Conservation (phyloP, 1,140 invertebrate genomes). For the Drosophila subpulchrella region DNA sequence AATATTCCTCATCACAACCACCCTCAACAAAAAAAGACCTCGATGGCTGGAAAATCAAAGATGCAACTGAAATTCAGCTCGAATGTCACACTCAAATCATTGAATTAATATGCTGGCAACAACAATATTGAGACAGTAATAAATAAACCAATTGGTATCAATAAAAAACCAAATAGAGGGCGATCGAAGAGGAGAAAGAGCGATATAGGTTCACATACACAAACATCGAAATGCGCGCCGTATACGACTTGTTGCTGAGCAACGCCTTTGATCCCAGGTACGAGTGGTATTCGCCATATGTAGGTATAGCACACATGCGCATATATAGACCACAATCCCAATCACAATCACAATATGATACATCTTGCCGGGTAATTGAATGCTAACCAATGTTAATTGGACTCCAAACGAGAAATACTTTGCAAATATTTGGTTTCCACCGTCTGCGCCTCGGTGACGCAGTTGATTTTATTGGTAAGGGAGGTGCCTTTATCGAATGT, state of each 20-base stretch:
- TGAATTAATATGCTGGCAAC: slow-evolving; percentile 39
- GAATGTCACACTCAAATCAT: slow-evolving; percentile 9
- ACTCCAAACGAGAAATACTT: slow-evolving; percentile 35
- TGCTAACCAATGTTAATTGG: slow-evolving; percentile 52
- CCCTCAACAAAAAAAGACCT: neutral
- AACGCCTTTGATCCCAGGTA: slow-evolving; percentile 72
- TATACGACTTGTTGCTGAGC: slow-evolving; percentile 66
- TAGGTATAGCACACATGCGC: neutral
- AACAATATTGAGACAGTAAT: slow-evolving; percentile 4
- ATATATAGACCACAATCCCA: slow-evolving; percentile 9
- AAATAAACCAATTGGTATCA: slow-evolving; percentile 64
- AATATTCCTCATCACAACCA: neutral
- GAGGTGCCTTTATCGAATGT: slow-evolving; percentile 17
- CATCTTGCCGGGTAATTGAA: slow-evolving; percentile 41
- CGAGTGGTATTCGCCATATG: slow-evolving; percentile 13
- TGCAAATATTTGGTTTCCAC: slow-evolving; percentile 40
- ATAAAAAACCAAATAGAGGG: slow-evolving; percentile 45
- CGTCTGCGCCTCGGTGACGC: slow-evolving; percentile 29
- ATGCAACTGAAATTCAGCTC: slow-evolving; percentile 3
- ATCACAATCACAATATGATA: slow-evolving; percentile 18
- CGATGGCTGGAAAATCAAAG: neutral
- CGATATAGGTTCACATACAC: neutral
- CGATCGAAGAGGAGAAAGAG: slow-evolving; percentile 9
- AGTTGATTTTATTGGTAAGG: slow-evolving; percentile 22
- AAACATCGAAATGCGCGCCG: slow-evolving; percentile 47